Evolutionary conservation across 2,113 vertebrate genomes (phyloP), one percentile per base, ranked within the genome.

Genomic region (Orientallactaga bullata): DNA sequence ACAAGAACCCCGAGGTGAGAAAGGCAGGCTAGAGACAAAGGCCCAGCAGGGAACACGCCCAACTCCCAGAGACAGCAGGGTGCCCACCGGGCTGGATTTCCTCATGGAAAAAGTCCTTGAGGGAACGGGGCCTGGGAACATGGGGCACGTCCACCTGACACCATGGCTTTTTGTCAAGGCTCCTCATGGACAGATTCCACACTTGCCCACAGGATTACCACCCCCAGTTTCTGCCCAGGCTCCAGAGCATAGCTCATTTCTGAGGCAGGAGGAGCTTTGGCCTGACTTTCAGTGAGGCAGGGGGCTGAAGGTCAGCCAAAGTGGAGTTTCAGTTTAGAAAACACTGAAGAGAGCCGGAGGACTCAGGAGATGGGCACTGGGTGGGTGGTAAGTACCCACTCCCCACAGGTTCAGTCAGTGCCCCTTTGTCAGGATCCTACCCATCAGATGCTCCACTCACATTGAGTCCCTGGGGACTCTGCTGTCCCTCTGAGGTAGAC

Each of bases 191-290:
- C 47, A 37, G 4, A 20, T 23, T 28, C 32, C 23, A 30, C 15
- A 37, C 21, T 28, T 24, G 32, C 24, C 32, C 65, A n/a, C 20
- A 35, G 21, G 12, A 24, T 5, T 11, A 30, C 42, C 42, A 10
- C 3, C 3, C 4, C 20, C 13, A 16, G 13, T 42, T 71, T 30
- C 5, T 3, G 2, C 10, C 37, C 35, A 39, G 5, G 61, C 7
- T 32, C 6, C 55, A 86, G 3, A 21, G 24, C 17, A 24, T 28
- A 13, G 11, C 24, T 3, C 11, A 30, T 61, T 9, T 5, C 37
- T 73, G 84, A 3, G 32, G 23, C 26, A 81, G 10, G 58, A 55
- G 42, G 11, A 12, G 3, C 39, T 17, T 17, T 47, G 32, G 28
- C 18, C 0, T 65, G 39, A 5, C 12, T 9, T 17, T 90, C 4